Evolutionary conservation across 2,797 vertebrate species (phyloP), one percentile per base, ranked within the genome.

Genomic region (Antrozous pallidus): DNA sequence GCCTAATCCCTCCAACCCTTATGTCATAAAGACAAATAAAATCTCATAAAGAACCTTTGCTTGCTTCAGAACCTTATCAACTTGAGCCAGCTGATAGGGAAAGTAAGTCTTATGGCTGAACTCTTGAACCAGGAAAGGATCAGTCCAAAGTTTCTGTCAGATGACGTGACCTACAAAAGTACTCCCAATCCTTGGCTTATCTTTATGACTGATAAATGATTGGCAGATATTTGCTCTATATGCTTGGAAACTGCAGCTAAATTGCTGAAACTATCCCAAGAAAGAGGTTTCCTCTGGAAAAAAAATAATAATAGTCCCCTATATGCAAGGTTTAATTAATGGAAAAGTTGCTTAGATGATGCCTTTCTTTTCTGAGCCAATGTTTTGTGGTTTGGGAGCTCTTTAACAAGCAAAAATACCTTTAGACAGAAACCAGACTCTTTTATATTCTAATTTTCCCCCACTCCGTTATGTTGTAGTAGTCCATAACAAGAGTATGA

Each of bases 111-210:
- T 79, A 74, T 38, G 90, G 92, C 88, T 94, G 82, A 83, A 97
- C 97, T 97, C 97, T 91, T 95, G 95, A 97, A 97, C 85, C 91
- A 97, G 97, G 95, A 97, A 97, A 88, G 38, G 61, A 90, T 87
- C 71, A n/a, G 73, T 88, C 94, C 94, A 94, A 96, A 84, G 91
- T 97, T 97, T 97, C 95, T 96, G 95, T 97, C 96, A 97, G 95
- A 86, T 97, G 97, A 96, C 38, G 56, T 97, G 97, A 97, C 51
- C 70, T 89, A 77, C 71, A 84, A 6, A 93, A 63, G 42, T 61
- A 97, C 96, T 97, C 96, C 96, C 92, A 96, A 97, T 96, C 69
- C 93, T 94, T 73, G 94, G 83, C 83, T 98, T 98, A 98, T 98
- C 97, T 98, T 98, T 97, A 97, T 97, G 84, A 96, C 67, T n/a